These are phyloP conservation scores for Ciona savignyi DNA, from an alignment of 23 tunicate species.

Conservation along the genomic window DNA sequence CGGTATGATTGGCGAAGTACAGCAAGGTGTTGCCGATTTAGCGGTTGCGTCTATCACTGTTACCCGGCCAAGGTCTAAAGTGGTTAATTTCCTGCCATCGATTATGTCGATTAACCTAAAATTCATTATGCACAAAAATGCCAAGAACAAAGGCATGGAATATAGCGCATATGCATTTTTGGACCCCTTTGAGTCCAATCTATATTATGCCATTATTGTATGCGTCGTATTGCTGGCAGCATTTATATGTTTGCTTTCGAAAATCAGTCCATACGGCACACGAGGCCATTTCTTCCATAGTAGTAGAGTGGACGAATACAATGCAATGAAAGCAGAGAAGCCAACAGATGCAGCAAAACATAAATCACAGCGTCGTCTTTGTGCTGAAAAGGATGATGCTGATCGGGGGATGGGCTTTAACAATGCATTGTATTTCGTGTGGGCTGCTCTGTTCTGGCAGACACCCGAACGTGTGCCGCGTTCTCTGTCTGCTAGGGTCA, in stretches of 20 bases:
- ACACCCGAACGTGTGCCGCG: conserved; percentile 92
- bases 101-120: conserved; percentile 58
- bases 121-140: conserved; percentile 22
- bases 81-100: conserved; percentile 51
- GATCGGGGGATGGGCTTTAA: conserved; percentile 59
- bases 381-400: conserved; percentile 45
- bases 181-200: conserved; percentile 38
- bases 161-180: conserved; percentile 73
- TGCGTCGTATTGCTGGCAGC: conserved; percentile 46
- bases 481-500: conserved; percentile 61
- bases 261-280: conserved; percentile 73
- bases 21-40: conserved; percentile 37
- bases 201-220: conserved; percentile 41
- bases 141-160: background rate
- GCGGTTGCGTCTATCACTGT: conserved; percentile 71
- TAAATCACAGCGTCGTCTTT: conserved; percentile 21
- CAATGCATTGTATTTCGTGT: conserved; percentile 81
- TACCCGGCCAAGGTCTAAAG: conserved; percentile 36
- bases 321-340: background rate
- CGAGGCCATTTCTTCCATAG: conserved; percentile 76
- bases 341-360: background rate
- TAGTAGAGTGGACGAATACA: conserved; percentile 21
- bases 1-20: conserved; percentile 73
- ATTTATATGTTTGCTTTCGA: conserved; percentile 54
- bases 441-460: conserved; percentile 98